Evolutionary conservation across 1,140 invertebrate species (phyloP).

Genomic region (Ooceraea biroi): DNA sequence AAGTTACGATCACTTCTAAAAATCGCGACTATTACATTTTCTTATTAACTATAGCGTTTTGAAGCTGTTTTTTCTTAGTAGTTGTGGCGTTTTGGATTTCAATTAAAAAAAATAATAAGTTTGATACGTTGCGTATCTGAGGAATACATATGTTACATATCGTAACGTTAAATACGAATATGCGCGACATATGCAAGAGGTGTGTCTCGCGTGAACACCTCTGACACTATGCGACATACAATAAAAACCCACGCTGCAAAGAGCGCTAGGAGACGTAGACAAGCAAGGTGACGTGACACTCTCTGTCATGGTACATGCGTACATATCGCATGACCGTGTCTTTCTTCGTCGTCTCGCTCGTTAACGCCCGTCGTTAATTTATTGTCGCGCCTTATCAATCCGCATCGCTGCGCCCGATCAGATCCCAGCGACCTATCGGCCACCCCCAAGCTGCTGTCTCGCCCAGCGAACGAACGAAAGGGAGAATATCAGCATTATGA

Average conservation of each 20-base stretch:
- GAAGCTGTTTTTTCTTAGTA: neutral
- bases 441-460: slow-evolving; percentile 10
- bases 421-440: slow-evolving; percentile 35
- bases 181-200: neutral
- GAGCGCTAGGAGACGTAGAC: slow-evolving; percentile 11
- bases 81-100: neutral
- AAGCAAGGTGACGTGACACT: slow-evolving; percentile 35
- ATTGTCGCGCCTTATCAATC: slow-evolving; percentile 31
- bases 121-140: neutral
- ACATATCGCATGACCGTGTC: slow-evolving; percentile 30
- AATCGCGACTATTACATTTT: neutral
- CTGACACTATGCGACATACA: slow-evolving; percentile 22
- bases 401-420: slow-evolving; percentile 27
- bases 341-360: slow-evolving; percentile 12
- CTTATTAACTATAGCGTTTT: neutral
- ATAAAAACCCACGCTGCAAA: slow-evolving; percentile 15
- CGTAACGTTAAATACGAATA: neutral
- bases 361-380: slow-evolving; percentile 38
- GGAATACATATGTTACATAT: neutral
- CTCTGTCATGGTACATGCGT: slow-evolving; percentile 19
- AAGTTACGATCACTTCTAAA: neutral
- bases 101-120: neutral
- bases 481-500: slow-evolving; percentile 74
- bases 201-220: slow-evolving; percentile 24
- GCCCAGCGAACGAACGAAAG: slow-evolving; percentile 56